Conservation (phyloP, 2,113 vertebrate species). For the Lepidothrix coronata region DNA sequence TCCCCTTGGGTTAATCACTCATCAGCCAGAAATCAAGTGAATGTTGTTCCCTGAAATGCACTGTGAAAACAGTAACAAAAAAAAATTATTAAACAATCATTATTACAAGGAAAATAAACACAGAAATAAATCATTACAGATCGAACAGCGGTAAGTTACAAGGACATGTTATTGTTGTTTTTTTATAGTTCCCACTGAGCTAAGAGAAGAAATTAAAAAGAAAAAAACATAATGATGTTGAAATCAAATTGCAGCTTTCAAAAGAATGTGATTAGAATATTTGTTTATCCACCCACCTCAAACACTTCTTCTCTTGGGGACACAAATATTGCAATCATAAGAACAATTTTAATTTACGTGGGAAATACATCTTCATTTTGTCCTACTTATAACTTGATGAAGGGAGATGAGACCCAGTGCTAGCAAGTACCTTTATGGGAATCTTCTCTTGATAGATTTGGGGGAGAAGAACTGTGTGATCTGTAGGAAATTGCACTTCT, state of each 20-base stretch:
- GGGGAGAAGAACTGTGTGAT: background rate
- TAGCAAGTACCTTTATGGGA: background rate
- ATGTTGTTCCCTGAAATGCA: background rate
- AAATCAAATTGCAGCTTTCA: conserved; percentile 40
- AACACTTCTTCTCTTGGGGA: conserved; percentile 25
- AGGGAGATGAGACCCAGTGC: background rate
- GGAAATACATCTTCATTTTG: conserved; percentile 30
- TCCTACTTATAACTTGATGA: background rate
- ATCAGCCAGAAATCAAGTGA: background rate
- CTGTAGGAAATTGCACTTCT: background rate
- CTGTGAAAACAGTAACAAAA: background rate
- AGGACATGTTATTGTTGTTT: background rate
- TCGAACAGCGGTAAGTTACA: background rate
- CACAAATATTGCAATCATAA: conserved; percentile 44
- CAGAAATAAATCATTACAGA: background rate
- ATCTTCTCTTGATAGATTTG: background rate
- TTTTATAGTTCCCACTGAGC: background rate
- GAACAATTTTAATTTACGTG: conserved; percentile 44
- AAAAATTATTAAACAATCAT: background rate
- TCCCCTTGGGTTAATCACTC: background rate
- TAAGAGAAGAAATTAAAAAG: background rate
- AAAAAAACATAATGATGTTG: background rate
- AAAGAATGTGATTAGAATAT: conserved; percentile 41
- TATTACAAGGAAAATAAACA: conserved; percentile 28
- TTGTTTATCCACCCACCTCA: conserved; percentile 54